phyloP scores from a whole-genome alignment of 2,888 invertebrate genomes.

The Candidula unifasciata region DNA sequence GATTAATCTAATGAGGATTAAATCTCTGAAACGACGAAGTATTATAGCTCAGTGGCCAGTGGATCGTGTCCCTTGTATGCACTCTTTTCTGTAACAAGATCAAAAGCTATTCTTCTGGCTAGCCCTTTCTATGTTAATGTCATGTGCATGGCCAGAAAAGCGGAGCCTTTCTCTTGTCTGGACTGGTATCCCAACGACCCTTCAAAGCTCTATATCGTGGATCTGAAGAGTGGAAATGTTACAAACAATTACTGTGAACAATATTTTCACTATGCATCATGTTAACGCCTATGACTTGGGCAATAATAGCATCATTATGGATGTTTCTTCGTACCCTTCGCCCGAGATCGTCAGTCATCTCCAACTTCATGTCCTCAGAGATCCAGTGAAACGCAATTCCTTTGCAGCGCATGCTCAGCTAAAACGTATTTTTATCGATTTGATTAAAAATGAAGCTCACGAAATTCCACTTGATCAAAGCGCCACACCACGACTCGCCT shows the following conservation, averaged over 20 bases:
- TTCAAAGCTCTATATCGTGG: conserved; percentile 66
- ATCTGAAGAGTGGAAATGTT: conserved; percentile 63
- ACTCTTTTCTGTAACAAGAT: conserved; percentile 71
- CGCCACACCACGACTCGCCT: conserved; percentile 56
- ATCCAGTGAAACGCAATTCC: conserved; percentile 61
- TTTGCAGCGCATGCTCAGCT: conserved; percentile 64
- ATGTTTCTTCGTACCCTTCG: conserved; percentile 68
- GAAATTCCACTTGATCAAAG: conserved; percentile 22
- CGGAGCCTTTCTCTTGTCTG: conserved; percentile 67
- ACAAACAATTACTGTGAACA: conserved; percentile 60
- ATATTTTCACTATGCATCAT: conserved; percentile 72
- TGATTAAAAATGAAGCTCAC: conserved; percentile 52
- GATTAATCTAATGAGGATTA: conserved; percentile 67
- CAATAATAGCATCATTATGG: conserved; percentile 62
- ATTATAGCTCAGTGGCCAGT: conserved; percentile 66
- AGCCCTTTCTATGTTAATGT: conserved; percentile 71
- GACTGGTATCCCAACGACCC: conserved; percentile 66
- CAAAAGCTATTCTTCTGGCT: conserved; percentile 70
- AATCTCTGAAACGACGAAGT: conserved; percentile 62
- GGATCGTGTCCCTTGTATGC: conserved; percentile 73
- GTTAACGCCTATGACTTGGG: conserved; percentile 71
- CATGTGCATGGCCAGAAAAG: conserved; percentile 64
- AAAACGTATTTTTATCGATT: conserved; percentile 65
- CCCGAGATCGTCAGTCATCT: conserved; percentile 67
- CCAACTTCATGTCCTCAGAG: conserved; percentile 59